phyloP scores from a whole-genome alignment of 2,113 vertebrate species.

The Campylomormyrus tamandua region DNA sequence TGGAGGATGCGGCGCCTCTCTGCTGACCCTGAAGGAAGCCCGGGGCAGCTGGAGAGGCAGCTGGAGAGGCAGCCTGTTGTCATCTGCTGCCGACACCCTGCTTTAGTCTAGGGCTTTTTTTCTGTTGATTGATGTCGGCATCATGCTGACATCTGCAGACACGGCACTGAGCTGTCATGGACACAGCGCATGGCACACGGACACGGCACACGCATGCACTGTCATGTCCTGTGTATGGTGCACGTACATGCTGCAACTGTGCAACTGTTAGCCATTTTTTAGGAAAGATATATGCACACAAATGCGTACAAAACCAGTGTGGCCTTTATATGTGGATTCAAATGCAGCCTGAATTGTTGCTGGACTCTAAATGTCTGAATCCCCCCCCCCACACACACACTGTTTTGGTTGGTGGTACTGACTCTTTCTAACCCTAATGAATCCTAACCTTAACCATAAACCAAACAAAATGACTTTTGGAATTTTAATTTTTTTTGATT shows the following conservation, averaged over 20 bases:
- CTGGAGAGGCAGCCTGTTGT: constrained; percentile 13
- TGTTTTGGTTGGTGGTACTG: too few species aligned
- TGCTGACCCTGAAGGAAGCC: background rate
- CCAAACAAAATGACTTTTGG: background rate
- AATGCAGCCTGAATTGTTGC: background rate
- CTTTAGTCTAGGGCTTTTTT: background rate
- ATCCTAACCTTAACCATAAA: background rate
- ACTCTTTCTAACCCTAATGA: background rate
- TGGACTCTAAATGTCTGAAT: background rate
- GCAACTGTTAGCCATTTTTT: too few species aligned
- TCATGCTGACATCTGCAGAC: background rate
- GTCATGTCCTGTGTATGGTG: background rate
- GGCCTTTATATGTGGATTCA: background rate
- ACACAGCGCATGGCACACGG: background rate
- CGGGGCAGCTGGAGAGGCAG: constrained; percentile 9
- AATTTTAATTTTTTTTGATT: background rate
- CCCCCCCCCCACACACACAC: background rate
- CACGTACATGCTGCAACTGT: background rate
- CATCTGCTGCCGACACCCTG: constrained; percentile 16
- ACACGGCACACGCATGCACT: background rate
- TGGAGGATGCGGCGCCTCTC: background rate
- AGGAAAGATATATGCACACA: background rate
- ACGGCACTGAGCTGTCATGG: background rate
- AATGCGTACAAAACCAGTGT: background rate
- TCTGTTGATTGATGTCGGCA: background rate